phyloP scores from a whole-genome alignment of 2,113 vertebrate species.

The Indicator indicator region DNA sequence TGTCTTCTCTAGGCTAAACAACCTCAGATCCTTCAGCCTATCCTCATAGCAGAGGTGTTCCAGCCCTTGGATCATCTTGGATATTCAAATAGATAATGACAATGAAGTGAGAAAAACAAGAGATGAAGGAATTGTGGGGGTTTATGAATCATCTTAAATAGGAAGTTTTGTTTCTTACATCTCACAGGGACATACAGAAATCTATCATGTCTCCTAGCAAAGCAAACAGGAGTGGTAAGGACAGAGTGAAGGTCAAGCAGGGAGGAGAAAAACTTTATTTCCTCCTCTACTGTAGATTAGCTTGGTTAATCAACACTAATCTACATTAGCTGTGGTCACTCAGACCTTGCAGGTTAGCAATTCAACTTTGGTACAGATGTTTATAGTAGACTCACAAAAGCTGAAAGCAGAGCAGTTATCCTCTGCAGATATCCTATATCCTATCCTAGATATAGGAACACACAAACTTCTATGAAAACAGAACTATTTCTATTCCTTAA shows the following conservation, averaged over 20 bases:
- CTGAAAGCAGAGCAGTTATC: neutral
- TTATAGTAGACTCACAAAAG: neutral
- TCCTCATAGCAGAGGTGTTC: too few species aligned
- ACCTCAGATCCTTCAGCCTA: too few species aligned
- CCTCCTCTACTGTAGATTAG: neutral
- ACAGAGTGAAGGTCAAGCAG: slow-evolving; percentile 27
- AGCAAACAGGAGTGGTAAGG: neutral
- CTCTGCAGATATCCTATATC: too few species aligned
- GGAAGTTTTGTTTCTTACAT: neutral
- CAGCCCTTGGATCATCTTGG: too few species aligned
- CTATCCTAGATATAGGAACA: neutral
- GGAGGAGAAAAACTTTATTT: slow-evolving; percentile 10
- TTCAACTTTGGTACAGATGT: neutral
- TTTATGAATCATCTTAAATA: neutral
- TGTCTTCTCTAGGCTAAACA: too few species aligned
- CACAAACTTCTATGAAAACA: neutral
- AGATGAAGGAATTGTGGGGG: neutral
- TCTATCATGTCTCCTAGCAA: neutral
- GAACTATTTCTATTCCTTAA: neutral
- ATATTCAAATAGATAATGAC: neutral
- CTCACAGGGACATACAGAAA: neutral
- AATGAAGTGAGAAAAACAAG: neutral
- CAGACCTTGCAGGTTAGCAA: neutral
- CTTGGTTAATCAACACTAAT: slow-evolving; percentile 17
- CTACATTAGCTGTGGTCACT: neutral